phyloP scores from a whole-genome alignment of 2,797 vertebrate species.

The Pipistrellus nathusii region DNA sequence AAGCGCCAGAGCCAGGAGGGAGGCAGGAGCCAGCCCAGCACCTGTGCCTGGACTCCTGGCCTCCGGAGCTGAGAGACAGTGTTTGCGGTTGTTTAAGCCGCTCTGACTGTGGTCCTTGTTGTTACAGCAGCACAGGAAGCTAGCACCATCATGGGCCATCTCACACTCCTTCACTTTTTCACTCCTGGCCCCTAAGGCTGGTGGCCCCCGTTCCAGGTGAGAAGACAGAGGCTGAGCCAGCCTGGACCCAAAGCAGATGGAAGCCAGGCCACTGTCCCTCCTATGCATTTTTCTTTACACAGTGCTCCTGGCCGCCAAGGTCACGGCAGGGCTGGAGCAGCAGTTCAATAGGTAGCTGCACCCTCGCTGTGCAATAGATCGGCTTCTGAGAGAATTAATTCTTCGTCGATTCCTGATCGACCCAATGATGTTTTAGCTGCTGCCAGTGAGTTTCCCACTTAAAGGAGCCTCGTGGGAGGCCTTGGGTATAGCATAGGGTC shows the following conservation, averaged over 20 bases:
- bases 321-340: background rate
- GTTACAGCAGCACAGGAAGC: background rate
- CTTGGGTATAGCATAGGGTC: background rate
- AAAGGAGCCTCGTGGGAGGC: constrained; percentile 49
- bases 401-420: constrained; percentile 58
- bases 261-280: background rate
- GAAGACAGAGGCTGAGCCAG: background rate
- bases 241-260: background rate
- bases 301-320: background rate
- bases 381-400: constrained; percentile 29
- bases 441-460: background rate
- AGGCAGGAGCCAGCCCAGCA: background rate
- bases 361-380: background rate
- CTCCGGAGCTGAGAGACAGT: background rate
- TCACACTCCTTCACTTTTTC: background rate
- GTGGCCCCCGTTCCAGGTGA: background rate
- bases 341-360: background rate
- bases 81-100: background rate
- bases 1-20: background rate
- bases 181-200: background rate
- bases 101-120: background rate
- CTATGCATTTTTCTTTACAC: background rate
- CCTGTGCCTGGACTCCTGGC: background rate
- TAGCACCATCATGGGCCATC: fast-evolving
- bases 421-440: constrained; percentile 27